Evolutionary conservation across 2,888 invertebrate genomes (phyloP).

Genomic region (Eupithecia vulgata): DNA sequence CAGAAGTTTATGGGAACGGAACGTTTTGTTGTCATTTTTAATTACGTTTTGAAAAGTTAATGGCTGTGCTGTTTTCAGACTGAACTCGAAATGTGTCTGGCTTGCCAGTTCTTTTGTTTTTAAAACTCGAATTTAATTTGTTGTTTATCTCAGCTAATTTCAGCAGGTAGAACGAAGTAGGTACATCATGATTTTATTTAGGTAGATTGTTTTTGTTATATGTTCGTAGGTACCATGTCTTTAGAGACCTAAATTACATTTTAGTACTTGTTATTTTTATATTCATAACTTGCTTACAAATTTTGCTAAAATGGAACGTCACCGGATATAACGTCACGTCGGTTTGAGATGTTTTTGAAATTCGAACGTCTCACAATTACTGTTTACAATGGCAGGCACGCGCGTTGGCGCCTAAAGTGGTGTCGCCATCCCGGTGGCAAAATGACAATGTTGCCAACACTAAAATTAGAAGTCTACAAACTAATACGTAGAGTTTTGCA

Average conservation of each 20-base stretch:
- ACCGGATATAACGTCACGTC: slow-evolving; percentile 81
- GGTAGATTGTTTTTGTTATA: background rate
- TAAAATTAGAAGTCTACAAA: slow-evolving; percentile 68
- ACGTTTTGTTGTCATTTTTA: slow-evolving; percentile 25
- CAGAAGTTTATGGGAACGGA: slow-evolving; percentile 35
- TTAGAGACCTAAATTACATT: background rate
- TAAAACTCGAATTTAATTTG: slow-evolving; percentile 5
- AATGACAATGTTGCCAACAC: slow-evolving; percentile 77
- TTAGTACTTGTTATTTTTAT: slow-evolving; percentile 17
- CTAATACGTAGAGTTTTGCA: background rate
- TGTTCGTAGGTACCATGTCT: background rate
- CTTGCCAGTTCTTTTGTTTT: slow-evolving; percentile 10
- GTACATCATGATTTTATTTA: background rate
- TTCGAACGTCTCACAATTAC: slow-evolving; percentile 72
- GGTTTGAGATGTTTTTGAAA: slow-evolving; percentile 78
- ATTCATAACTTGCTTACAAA: slow-evolving; percentile 36
- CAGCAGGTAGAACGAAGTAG: background rate
- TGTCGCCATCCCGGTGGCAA: slow-evolving; percentile 67
- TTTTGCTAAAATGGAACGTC: slow-evolving; percentile 64
- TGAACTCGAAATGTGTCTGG: slow-evolving; percentile 24
- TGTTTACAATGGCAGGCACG: slow-evolving; percentile 79
- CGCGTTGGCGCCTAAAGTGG: slow-evolving; percentile 72
- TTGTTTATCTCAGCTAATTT: background rate
- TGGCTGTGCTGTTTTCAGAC: slow-evolving; percentile 23
- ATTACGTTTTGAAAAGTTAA: slow-evolving; percentile 30